A percentile compares a stretch with the other conserved stretches of the same genome.
phyloP scores from a whole-genome alignment of 2,113 vertebrate species.

The Dendropsophus ebraccatus region DNA sequence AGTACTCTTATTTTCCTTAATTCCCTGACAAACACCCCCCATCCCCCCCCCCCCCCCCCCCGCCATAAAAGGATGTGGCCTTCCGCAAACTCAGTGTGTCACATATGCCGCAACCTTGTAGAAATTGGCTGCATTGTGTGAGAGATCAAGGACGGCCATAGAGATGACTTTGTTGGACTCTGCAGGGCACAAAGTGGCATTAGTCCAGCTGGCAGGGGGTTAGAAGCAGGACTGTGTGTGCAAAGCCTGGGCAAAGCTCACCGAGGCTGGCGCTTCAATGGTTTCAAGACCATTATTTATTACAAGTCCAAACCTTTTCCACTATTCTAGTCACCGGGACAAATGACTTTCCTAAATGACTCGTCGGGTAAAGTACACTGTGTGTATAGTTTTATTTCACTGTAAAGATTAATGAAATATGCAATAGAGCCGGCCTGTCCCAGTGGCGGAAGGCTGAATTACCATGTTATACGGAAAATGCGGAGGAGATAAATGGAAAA shows the following conservation, averaged over 20 bases:
- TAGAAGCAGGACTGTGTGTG: not conserved
- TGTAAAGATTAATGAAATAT: constrained; percentile 32
- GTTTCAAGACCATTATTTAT: constrained; percentile 22
- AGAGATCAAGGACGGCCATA: constrained; percentile 2
- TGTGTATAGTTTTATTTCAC: constrained; percentile 31
- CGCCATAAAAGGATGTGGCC: not conserved
- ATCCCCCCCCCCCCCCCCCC: not conserved
- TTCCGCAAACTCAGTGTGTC: constrained; percentile 18
- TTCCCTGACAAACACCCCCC: not conserved
- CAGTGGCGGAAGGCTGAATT: not conserved
- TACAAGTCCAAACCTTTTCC: constrained; percentile 21
- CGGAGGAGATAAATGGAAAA: not conserved
- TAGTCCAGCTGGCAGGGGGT: constrained; percentile 30
- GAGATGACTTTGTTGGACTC: constrained; percentile 20
- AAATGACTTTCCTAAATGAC: constrained; percentile 42
- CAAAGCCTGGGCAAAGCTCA: not conserved
- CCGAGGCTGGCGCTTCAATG: not conserved
- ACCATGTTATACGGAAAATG: not conserved
- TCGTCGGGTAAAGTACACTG: not conserved
- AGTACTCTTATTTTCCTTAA: not conserved
- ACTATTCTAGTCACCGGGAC: constrained; percentile 7
- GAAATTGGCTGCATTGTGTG: constrained; percentile 20
- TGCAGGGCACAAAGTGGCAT: constrained; percentile 24
- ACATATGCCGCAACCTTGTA: not conserved
- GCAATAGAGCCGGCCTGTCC: not conserved